Percentiles rank a stretch among this genome's conserved stretches.
phyloP scores from a whole-genome alignment of 2,113 vertebrate species.

The Bolborhynchus lineola region DNA sequence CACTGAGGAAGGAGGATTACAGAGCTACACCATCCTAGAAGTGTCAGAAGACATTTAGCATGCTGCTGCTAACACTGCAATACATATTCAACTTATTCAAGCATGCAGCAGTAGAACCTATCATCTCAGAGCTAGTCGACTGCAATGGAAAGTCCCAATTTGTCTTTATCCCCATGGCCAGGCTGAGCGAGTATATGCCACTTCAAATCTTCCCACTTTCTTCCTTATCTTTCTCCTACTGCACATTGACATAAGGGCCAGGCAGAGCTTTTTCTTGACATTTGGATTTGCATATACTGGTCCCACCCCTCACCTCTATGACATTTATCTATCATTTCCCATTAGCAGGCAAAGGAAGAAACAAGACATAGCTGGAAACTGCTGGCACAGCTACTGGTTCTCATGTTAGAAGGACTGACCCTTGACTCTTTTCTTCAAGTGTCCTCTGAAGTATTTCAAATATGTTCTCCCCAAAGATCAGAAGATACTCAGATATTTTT shows the following conservation, averaged over 20 bases:
- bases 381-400: conserved; percentile 40
- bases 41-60: background rate
- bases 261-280: background rate
- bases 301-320: background rate
- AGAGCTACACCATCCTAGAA: background rate
- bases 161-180: background rate
- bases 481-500: conserved; percentile 32
- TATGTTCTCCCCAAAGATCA: conserved; percentile 46
- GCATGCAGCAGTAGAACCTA: background rate
- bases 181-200: background rate
- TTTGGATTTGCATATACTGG: background rate
- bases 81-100: background rate
- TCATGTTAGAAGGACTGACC: conserved; percentile 27
- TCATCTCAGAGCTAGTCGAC: background rate
- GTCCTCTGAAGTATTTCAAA: conserved; percentile 44
- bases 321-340: conserved; percentile 15
- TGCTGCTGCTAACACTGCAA: background rate
- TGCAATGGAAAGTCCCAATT: background rate
- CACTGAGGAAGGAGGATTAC: background rate
- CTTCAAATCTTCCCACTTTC: background rate
- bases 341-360: background rate
- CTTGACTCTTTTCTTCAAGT: conserved; percentile 7
- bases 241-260: background rate
- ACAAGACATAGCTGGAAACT: background rate
- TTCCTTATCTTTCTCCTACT: background rate